Evolutionary conservation across 2,888 invertebrate genomes (phyloP), one percentile per base, ranked within the genome.

Genomic region (Lymantria dispar): DNA sequence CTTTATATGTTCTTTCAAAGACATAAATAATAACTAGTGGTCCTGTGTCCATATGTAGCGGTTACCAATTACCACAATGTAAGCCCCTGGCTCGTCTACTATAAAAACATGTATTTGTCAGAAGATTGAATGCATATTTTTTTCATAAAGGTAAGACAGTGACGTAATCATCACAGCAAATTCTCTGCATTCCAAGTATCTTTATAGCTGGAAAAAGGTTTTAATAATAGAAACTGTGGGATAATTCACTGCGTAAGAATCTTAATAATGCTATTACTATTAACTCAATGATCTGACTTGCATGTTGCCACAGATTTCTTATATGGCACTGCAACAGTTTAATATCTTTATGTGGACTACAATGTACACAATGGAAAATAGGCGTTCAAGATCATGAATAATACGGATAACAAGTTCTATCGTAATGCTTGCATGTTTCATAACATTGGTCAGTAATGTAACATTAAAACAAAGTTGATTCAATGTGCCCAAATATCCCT

Each of bases 281-380:
- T 14, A 3, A 41, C 14, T 41, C 13, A 39, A 13, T 36, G 36
- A 36, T 36, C 8, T 30, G 8, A 13, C 31, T 12, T 10, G 30
- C 31, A 42, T 7, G 29, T 42, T 29, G 13, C 29, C n/a, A 31
- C 33, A 43, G 30, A 29, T 43, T 43, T 29, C 38, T 9, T 45
- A 9, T 40, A 40, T 7, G 38, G 12, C 1, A 38, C 11, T n/a
- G n/a, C 38, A 38, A 38, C 11, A 38, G 11, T 38, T 38, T n/a
- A 38, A 7, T 38, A 38, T 38, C n/a, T 38, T 38, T 36, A 42
- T 30, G 40, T 41, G 15, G 33, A 41, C 12, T 36, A 45, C 36
- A 47, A 45, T 50, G 31, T 14, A 38, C 42, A 56, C 56, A 56
- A 52, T 56, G 47, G 48, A 37, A 52, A 52, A 50, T 47, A 50